These are phyloP conservation scores for Zelleria hepariella DNA, from an alignment of 2,888 invertebrate genomes.

Conservation along the genomic window DNA sequence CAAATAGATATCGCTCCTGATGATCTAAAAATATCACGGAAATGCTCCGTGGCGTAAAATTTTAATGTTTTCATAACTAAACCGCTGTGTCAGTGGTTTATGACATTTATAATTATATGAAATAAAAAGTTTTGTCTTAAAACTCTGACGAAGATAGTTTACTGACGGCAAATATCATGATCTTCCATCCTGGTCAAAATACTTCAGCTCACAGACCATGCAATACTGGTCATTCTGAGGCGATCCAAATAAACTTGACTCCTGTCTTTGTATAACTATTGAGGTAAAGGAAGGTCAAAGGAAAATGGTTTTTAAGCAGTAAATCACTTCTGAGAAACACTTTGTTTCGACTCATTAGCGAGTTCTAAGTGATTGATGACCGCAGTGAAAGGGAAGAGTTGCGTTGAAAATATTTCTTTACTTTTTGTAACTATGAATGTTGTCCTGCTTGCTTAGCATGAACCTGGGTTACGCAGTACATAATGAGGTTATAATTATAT, in stretches of 20 bases:
- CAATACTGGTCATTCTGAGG: background rate
- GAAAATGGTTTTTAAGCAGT: background rate
- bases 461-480: too few species aligned
- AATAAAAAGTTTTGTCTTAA: background rate
- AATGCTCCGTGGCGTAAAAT: slow-evolving; percentile 3
- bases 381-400: background rate
- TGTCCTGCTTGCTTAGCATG: background rate
- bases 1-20: slow-evolving; percentile 7
- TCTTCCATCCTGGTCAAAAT: background rate
- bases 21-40: slow-evolving; percentile 3
- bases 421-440: background rate
- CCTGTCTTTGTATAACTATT: background rate
- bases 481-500: too few species aligned
- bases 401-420: background rate
- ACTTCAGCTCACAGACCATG: background rate
- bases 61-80: slow-evolving; percentile 7
- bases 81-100: slow-evolving; percentile 7
- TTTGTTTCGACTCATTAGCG: slow-evolving; percentile 8
- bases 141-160: background rate
- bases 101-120: slow-evolving; percentile 8
- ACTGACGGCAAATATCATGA: background rate
- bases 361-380: slow-evolving; percentile 1
- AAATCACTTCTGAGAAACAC: slow-evolving; percentile 7
- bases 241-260: background rate
- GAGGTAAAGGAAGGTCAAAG: background rate